These are phyloP conservation scores for Pharmacophagus antenor DNA, from an alignment of 2,888 invertebrate species.

Conservation along the genomic window DNA sequence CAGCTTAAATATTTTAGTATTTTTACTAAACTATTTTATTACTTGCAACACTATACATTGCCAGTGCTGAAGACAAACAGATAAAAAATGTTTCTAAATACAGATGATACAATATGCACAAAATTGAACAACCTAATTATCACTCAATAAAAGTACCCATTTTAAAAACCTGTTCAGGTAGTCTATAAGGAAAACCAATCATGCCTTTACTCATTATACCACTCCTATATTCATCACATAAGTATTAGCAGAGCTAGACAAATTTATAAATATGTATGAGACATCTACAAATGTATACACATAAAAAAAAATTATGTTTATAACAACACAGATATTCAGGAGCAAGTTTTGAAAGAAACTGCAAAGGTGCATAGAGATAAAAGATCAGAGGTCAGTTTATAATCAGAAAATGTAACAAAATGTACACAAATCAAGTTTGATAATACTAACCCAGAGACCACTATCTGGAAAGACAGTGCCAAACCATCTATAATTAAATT, in stretches of 20 bases:
- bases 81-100: conserved; percentile 1
- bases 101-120: no score
- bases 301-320: conserved; percentile 28
- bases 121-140: background rate
- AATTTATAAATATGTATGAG: background rate
- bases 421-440: conserved; percentile 2
- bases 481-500: background rate
- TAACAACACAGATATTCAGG: conserved; percentile 31
- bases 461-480: background rate
- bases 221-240: conserved; percentile 6
- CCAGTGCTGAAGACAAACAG: background rate
- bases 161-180: background rate
- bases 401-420: conserved; percentile 28
- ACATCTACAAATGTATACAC: background rate
- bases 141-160: no score
- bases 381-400: conserved; percentile 35
- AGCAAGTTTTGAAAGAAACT: conserved; percentile 14
- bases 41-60: conserved; percentile 3
- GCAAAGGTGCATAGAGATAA: conserved; percentile 27
- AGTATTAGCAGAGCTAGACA: background rate
- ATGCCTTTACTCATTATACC: conserved; percentile 2
- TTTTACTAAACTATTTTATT: background rate
- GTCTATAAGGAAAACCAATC: conserved; percentile 9
- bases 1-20: no score
- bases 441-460: background rate